A percentile compares a stretch with the other conserved stretches of the same genome.
Conservation (phyloP, 2,888 invertebrate genomes). For the Chouioia cunea region DNA sequence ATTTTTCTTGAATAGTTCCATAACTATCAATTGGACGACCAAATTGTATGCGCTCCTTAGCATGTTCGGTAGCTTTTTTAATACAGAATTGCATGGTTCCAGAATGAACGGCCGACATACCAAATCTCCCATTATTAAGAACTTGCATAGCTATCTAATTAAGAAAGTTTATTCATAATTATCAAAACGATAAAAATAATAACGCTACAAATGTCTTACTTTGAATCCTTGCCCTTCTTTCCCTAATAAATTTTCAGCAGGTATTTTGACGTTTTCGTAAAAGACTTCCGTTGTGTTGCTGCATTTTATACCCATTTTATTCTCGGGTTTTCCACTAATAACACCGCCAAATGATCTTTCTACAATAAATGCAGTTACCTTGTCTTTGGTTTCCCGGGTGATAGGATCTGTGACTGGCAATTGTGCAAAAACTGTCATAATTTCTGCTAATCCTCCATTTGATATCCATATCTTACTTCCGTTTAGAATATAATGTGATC, state of each 20-base stretch:
- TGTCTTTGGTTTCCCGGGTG: constrained; percentile 76
- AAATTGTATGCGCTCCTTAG: constrained; percentile 91
- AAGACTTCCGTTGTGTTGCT: constrained; percentile 95
- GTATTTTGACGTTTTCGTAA: constrained; percentile 94
- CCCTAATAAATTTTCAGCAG: constrained; percentile 90
- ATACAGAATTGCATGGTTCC: constrained; percentile 94
- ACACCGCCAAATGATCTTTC: constrained; percentile 95
- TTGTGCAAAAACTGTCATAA: constrained; percentile 98
- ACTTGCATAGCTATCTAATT: constrained; percentile 96
- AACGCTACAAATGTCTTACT: constrained; percentile 61
- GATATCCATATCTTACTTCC: constrained; percentile 99
- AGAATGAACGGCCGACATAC: constrained; percentile 94
- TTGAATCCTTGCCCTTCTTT: constrained; percentile 92
- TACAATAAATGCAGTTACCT: constrained; percentile 96
- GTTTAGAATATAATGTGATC: constrained; percentile 92
- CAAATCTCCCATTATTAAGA: constrained; percentile 97
- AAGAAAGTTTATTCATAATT: not conserved
- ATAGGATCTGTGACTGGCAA: constrained; percentile 80
- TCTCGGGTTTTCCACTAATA: constrained; percentile 92
- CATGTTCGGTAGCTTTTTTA: constrained; percentile 90
- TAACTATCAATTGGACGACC: constrained; percentile 85
- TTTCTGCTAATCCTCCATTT: constrained; percentile 94
- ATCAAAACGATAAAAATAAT: not conserved
- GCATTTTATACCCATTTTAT: constrained; percentile 99
- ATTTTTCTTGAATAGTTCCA: constrained; percentile 91